Conservation (phyloP, 23 tunicate species). For the Trididemnum clinides region DNA sequence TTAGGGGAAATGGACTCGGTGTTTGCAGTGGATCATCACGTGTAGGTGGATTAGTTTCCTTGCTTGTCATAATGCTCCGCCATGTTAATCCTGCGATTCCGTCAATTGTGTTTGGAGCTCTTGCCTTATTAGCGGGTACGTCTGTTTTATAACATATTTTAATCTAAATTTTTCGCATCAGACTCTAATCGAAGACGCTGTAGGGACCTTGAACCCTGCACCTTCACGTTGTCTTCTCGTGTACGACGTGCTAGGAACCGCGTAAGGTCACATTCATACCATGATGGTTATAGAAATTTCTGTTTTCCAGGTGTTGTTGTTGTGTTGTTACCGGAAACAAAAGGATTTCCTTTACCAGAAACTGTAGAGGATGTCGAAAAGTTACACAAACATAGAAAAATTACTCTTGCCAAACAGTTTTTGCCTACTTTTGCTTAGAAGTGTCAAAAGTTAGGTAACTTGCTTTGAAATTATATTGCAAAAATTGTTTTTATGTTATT, state of each 20-base stretch:
- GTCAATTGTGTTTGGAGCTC: constrained; percentile 56
- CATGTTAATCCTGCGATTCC: constrained; percentile 45
- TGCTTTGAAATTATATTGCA: too few species aligned
- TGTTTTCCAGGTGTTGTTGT: constrained; percentile 55
- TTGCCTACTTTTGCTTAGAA: constrained; percentile 4
- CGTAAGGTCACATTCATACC: too few species aligned
- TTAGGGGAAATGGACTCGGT: constrained; percentile 86
- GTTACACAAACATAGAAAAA: constrained; percentile 37
- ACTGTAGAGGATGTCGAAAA: constrained; percentile 51
- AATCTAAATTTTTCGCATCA: too few species aligned
- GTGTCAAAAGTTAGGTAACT: too few species aligned
- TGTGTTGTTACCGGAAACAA: constrained; percentile 73
- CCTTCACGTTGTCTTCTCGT: too few species aligned
- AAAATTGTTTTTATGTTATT: too few species aligned
- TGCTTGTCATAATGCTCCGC: constrained; percentile 52
- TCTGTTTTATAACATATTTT: too few species aligned
- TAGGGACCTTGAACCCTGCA: too few species aligned
- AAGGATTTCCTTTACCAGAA: constrained; percentile 69
- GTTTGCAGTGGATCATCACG: constrained; percentile 77
- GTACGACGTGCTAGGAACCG: too few species aligned
- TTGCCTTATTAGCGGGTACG: constrained; percentile 71
- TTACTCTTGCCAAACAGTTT: constrained; percentile 45
- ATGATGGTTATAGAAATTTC: too few species aligned
- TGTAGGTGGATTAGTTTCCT: constrained; percentile 59
- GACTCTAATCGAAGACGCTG: too few species aligned